Evolutionary conservation across 2,113 vertebrate genomes (phyloP), one percentile per base, ranked within the genome.

Genomic region (Siniperca chuatsi): DNA sequence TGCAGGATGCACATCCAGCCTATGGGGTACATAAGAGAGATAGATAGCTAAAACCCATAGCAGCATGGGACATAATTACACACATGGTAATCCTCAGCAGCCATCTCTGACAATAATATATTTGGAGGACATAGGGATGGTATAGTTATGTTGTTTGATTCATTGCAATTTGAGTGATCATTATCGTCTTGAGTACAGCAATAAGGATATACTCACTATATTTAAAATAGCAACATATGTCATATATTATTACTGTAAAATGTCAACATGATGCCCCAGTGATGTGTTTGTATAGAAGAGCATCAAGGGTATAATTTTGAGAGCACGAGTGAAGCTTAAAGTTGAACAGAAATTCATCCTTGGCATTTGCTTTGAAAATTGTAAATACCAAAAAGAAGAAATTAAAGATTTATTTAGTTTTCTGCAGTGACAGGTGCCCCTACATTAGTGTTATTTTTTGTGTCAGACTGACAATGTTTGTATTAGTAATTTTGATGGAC

Each of bases 91-190:
- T 88, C 84, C 85, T 78, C 78, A 15, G 50, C 3, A 42, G 73
- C 83, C 82, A 84, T 89, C 86, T 90, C 88, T 54, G 50, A 66
- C 25, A 73, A 67, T 70, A 50, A 78, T 78, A 72, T 78, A 55
- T 65, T 44, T 71, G 84, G 29, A 75, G 61, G 60, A 69, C 54
- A 44, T 40, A 46, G 4, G 40, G 40, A 57, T n/a, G 52, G 20
- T 44, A 15, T 33, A 20, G 37, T 0, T 0, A 48, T 0, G 33
- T 12, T 54, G 35, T 40, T 55, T 68, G 11, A 58, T n/a, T 78
- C 25, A 64, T 50, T 46, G 29, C 68, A 69, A 20, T 79, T 21
- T 25, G 15, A 54, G 18, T 35, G 21, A 67, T 52, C 40, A 35
- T 60, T 82, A 58, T 37, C 4, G 0, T 12, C 20, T 55, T 46